Base-by-base conservation (phyloP, 2,113 vertebrate genomes). In the Mobula hypostoma region DNA sequence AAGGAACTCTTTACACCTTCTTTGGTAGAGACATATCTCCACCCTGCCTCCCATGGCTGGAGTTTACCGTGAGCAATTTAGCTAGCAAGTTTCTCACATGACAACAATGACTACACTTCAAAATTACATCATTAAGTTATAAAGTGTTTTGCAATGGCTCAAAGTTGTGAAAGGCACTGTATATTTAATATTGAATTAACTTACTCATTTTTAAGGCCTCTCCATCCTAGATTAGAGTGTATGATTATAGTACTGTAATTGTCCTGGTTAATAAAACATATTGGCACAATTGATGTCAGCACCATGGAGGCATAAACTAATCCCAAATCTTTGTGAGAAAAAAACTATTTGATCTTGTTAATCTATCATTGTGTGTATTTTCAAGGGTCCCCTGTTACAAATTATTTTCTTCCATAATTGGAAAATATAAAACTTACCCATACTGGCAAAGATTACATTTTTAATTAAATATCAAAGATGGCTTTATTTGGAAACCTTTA, bases 221-320 rank as follows among this genome's bases (percentile, higher is more conserved):
- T 8, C n/a, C 21, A 68, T 68, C n/a, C 7, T 32, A 40, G 88
- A 91, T 91, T 24, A 36, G 19, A 91, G 32, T 7, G 14, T 32
- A 91, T 91, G 87, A 36, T 91, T 91, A 91, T 91, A 58, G n/a
- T 58, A 61, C 48, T 27, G 48, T 91, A 70, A 91, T 91, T 91
- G 61, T 17, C 2, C 66, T 36, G 68, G 88, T 91, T 91, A 91
- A 70, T 91, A 32, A 91, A 66, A 19, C 21, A 91, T 91, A 91
- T 91, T 91, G 88, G 63, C 32, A 40, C 88, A 91, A 40, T 70
- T 91, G 88, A 36, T 70, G 48, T 36, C 32, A 17, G 85, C 85
- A 66, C 58, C 61, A 91, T 91, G 66, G n/a, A 91, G 72, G 66
- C n/a, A 91, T 36, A 91, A 91, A 91, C 19, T 66, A 15, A 91